phyloP scores from a whole-genome alignment of 2,797 vertebrate species.

The Lacerta viridis region DNA sequence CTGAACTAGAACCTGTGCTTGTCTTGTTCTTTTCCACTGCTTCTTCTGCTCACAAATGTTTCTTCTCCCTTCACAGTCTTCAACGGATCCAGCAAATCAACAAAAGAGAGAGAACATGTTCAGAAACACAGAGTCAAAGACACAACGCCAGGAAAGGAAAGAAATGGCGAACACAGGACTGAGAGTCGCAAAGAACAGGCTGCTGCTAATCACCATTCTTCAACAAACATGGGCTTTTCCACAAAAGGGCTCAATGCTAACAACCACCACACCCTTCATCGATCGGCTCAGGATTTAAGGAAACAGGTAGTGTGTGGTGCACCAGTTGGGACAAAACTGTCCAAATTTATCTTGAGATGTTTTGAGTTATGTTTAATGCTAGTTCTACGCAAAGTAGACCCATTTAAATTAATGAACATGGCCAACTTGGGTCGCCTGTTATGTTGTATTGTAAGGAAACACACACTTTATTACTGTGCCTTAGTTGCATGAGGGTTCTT shows the following conservation, averaged over 20 bases:
- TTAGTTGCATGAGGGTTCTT: slow-evolving; percentile 1
- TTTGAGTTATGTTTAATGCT: neutral
- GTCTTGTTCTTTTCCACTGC: neutral
- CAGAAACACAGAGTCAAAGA: slow-evolving; percentile 93
- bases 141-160: slow-evolving; percentile 90
- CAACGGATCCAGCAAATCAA: slow-evolving; percentile 90
- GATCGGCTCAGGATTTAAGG: slow-evolving; percentile 93
- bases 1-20: slow-evolving; percentile 5
- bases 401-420: too few relatives aligned
- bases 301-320: slow-evolving; percentile 88
- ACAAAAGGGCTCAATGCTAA: slow-evolving; percentile 85
- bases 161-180: slow-evolving; percentile 85
- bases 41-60: neutral
- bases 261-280: slow-evolving; percentile 87
- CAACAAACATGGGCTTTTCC: slow-evolving; percentile 82
- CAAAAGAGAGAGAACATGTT: slow-evolving; percentile 89
- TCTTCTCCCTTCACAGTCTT: slow-evolving; percentile 85
- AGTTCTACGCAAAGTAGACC: too few relatives aligned
- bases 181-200: slow-evolving; percentile 88
- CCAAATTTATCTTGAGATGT: slow-evolving; percentile 8
- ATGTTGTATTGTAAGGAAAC: rapidly evolving
- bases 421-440: neutral
- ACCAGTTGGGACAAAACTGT: neutral
- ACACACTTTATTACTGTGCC: too few relatives aligned
- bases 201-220: slow-evolving; percentile 78